Percentiles rank a stretch among this genome's conserved stretches.
Conservation (phyloP, 2,797 vertebrate species). For the Ambastaia sidthimunki region DNA sequence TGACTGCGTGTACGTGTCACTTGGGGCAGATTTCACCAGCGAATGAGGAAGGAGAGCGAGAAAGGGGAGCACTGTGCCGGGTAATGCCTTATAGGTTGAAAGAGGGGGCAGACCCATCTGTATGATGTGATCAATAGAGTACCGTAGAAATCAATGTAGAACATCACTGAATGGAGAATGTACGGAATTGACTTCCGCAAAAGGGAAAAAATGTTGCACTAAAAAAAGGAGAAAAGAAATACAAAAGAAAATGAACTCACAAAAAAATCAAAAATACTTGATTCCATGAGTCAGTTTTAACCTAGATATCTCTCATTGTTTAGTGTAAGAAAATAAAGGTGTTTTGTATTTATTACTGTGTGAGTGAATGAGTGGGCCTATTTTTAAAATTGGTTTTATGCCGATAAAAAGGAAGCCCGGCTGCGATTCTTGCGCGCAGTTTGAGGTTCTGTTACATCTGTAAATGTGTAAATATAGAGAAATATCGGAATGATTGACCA, state of each 20-base stretch:
- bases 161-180: constrained; percentile 99
- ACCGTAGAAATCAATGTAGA: constrained; percentile 88
- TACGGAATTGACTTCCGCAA: constrained; percentile 99
- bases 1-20: constrained; percentile 62
- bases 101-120: constrained; percentile 93
- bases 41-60: constrained; percentile 90
- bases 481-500: constrained; percentile 99
- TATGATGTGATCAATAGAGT: constrained; percentile 63
- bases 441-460: constrained; percentile 98
- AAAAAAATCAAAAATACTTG: constrained; percentile 95
- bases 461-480: constrained; percentile 99
- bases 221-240: constrained; percentile 77
- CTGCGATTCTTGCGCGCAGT: constrained; percentile 96
- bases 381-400: constrained; percentile 81
- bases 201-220: constrained; percentile 99
- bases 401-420: constrained; percentile 90
- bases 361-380: constrained; percentile 93
- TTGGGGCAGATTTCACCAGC: constrained; percentile 96
- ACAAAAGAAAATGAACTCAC: constrained; percentile 64
- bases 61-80: constrained; percentile 92
- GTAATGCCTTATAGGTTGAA: constrained; percentile 92
- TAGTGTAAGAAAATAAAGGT: constrained; percentile 97
- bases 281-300: constrained; percentile 99
- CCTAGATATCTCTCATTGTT: constrained; percentile 88
- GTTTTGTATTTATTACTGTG: constrained; percentile 99